Evolutionary conservation across 2,888 invertebrate genomes (phyloP), one percentile per base, ranked within the genome.

Genomic region (Acleris laterana): DNA sequence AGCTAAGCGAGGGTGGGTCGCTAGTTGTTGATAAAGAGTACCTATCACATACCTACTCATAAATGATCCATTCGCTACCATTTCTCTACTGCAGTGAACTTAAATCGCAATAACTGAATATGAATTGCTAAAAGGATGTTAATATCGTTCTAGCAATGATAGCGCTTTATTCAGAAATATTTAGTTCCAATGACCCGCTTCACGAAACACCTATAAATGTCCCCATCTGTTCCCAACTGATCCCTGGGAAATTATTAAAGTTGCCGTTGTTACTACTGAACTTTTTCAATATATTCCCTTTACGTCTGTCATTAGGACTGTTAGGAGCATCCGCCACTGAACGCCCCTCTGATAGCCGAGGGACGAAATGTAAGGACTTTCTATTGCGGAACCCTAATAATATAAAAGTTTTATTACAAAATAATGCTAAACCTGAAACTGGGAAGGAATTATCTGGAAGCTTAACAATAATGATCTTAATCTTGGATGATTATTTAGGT

Each of bases 221-320:
- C 3, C 49, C 53, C 60, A 65, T 65, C 50, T 61, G 55, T 44
- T 38, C 20, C 46, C 51, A 57, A 38, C 46, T 51, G 63, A 19
- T 61, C 19, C 51, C 50, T 13, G 17, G 59, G 28, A 51, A 56
- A 61, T 66, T 51, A 62, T 62, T 51, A 48, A 62, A 61, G 46
- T 62, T 66, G 44, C 49, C 32, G 56, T n/a, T 52, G 56, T 57
- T 62, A 66, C 66, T 57, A 62, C 66, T 57, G 51, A 66, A 66
- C 61, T 66, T 66, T 66, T 66, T 62, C 66, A 66, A 66, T 66
- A 66, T 66, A 66, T 66, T 62, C 66, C 51, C 66, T 66, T 62
- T 66, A 66, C 65, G 65, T 60, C 16, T 51, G 46, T 62, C 66
- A 66, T 66, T 66, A 66, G 38, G 60, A 51, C 51, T 46, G 52